A percentile compares a stretch with the other conserved stretches of the same genome.
These are phyloP conservation scores for Crambe crambe DNA, from an alignment of 37 sponge, comb jelly and placozoan genomes.

Conservation along the genomic window DNA sequence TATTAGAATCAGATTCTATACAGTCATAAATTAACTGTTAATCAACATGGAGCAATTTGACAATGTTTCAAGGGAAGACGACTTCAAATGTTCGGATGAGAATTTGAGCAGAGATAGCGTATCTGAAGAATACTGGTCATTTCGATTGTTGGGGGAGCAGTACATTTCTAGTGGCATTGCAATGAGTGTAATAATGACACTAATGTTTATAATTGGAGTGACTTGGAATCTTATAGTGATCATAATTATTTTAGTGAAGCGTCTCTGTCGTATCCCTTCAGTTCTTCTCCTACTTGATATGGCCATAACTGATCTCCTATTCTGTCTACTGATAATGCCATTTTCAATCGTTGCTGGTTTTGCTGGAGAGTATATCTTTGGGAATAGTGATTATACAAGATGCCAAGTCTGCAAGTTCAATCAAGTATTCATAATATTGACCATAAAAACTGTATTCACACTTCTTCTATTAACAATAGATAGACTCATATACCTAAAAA, in stretches of 20 bases:
- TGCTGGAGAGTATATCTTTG: slow-evolving; percentile 29
- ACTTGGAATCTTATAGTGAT: slow-evolving; percentile 45
- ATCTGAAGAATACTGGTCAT: not conserved
- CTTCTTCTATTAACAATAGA: slow-evolving; percentile 55
- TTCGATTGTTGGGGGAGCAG: too few species aligned
- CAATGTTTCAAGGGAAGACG: too few species aligned
- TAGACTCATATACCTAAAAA: slow-evolving; percentile 23
- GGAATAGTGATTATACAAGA: slow-evolving; percentile 23
- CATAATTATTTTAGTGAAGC: not conserved
- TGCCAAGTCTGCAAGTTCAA: slow-evolving; percentile 19
- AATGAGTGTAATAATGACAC: slow-evolving; percentile 10
- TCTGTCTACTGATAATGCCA: not conserved
- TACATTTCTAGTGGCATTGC: not conserved
- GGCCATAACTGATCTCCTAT: not conserved
- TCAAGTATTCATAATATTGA: slow-evolving; percentile 17
- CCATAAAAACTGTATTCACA: slow-evolving; percentile 19
- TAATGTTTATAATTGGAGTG: slow-evolving; percentile 34
- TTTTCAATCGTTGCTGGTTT: not conserved
- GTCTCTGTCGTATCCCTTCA: slow-evolving; percentile 37
- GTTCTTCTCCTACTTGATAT: slow-evolving; percentile 27
- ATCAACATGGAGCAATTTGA: too few species aligned
- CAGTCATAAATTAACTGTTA: too few species aligned
- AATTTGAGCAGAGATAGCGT: not conserved
- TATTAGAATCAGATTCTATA: too few species aligned
- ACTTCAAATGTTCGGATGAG: too few species aligned